Percentiles rank a stretch among this genome's conserved stretches.
Conservation (phyloP, 1,140 invertebrate genomes). For the Lucilia cuprina region DNA sequence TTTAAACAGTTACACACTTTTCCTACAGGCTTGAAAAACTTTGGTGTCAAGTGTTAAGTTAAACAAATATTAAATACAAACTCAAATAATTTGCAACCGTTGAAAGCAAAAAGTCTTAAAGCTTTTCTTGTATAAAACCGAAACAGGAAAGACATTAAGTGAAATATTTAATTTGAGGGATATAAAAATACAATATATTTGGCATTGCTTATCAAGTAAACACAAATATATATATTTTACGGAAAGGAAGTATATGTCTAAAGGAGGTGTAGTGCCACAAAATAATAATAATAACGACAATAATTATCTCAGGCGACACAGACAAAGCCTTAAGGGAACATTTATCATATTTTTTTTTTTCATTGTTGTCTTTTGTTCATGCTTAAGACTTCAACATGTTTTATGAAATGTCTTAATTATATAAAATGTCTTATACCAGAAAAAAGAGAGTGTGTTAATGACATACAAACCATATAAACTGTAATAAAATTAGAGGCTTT, state of each 20-base stretch:
- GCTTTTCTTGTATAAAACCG: too few relatives aligned
- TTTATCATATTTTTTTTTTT: not conserved
- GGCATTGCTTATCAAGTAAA: too few relatives aligned
- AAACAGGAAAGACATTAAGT: too few relatives aligned
- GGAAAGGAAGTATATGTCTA: not conserved
- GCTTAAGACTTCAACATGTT: not conserved
- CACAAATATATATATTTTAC: too few relatives aligned
- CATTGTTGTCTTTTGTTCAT: not conserved
- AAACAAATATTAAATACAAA: too few relatives aligned
- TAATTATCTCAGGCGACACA: not conserved
- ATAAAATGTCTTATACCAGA: not conserved
- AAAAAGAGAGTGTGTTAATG: not conserved
- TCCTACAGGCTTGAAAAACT: too few relatives aligned
- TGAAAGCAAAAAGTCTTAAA: too few relatives aligned
- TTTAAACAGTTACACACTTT: too few relatives aligned
- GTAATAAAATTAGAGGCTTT: not conserved
- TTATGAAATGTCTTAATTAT: slow-evolving; percentile 7
- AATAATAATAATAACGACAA: not conserved
- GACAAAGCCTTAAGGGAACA: not conserved
- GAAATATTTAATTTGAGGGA: too few relatives aligned
- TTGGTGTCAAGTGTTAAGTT: too few relatives aligned
- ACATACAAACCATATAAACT: not conserved
- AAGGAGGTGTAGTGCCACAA: not conserved
- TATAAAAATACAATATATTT: too few relatives aligned
- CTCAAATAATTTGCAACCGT: too few relatives aligned